phyloP scores from a whole-genome alignment of 2,888 invertebrate genomes.

The Spodoptera exigua region DNA sequence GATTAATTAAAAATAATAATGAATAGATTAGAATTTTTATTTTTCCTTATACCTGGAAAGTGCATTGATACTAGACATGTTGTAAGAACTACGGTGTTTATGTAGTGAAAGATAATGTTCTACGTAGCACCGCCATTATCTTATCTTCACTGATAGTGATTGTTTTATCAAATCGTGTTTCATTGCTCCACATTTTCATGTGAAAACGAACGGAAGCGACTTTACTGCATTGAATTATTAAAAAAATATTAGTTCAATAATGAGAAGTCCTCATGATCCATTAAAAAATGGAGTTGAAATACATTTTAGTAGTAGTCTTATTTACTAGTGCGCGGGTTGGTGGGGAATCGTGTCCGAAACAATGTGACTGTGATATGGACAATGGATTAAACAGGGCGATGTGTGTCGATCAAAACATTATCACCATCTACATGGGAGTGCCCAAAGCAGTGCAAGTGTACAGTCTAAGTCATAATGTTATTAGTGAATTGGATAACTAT shows the following conservation, averaged over 20 bases:
- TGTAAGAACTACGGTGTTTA: slow-evolving; percentile 37
- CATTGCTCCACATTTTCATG: slow-evolving; percentile 76
- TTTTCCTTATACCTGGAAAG: slow-evolving; percentile 24
- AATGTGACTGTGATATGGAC: slow-evolving; percentile 88
- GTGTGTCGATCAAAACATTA: slow-evolving; percentile 89
- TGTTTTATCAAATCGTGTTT: slow-evolving; percentile 75
- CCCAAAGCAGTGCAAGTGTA: slow-evolving; percentile 89
- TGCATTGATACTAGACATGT: slow-evolving; percentile 19
- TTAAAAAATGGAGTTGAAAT: slow-evolving; percentile 73
- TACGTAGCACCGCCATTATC: slow-evolving; percentile 65
- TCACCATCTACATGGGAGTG: slow-evolving; percentile 89
- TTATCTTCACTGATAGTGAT: slow-evolving; percentile 76
- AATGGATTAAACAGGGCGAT: slow-evolving; percentile 85
- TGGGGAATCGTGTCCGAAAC: slow-evolving; percentile 83
- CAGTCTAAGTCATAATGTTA: slow-evolving; percentile 90
- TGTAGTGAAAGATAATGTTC: slow-evolving; percentile 58
- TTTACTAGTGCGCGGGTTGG: slow-evolving; percentile 53
- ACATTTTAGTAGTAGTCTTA: slow-evolving; percentile 59
- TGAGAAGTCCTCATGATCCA: slow-evolving; percentile 63
- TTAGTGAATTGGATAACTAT: slow-evolving; percentile 89
- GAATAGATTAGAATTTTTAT: slow-evolving; percentile 38
- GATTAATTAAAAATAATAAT: slow-evolving; percentile 9
- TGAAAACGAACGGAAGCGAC: slow-evolving; percentile 62
- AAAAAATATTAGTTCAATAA: slow-evolving; percentile 66
- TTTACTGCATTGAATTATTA: slow-evolving; percentile 61